Conservation (phyloP, 2,113 vertebrate genomes). For the Calyptommatus sinebrachiatus region DNA sequence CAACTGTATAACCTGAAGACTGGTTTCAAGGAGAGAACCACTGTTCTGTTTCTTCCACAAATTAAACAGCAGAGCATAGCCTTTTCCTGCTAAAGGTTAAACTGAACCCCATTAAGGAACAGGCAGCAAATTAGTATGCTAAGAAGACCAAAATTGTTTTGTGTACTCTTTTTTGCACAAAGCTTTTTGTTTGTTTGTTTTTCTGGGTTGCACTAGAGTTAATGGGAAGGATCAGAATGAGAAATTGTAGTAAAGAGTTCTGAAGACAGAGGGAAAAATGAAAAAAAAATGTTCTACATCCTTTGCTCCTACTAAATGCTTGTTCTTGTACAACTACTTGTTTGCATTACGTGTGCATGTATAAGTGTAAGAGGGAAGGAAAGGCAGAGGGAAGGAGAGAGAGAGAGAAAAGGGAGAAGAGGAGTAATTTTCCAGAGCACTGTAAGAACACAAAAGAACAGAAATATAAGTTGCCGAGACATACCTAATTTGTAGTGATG, state of each 20-base stretch:
- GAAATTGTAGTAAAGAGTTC: conserved; percentile 59
- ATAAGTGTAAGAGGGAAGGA: no score
- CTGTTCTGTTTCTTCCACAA: not conserved
- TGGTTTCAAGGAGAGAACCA: conserved; percentile 14
- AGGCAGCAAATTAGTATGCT: conserved; percentile 50
- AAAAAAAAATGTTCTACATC: conserved; percentile 44
- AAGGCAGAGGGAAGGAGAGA: no score
- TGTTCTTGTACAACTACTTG: conserved; percentile 48
- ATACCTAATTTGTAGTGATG: conserved; percentile 78
- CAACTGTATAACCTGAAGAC: conserved; percentile 44
- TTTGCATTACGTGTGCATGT: no score
- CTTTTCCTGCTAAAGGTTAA: conserved; percentile 62
- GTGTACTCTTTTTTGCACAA: conserved; percentile 53
- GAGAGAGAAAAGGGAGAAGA: no score
- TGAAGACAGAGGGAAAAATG: conserved; percentile 54
- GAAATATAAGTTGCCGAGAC: conserved; percentile 67
- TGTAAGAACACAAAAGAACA: conserved; percentile 58
- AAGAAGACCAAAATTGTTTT: conserved; percentile 59
- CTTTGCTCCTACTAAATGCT: conserved; percentile 56
- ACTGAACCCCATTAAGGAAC: conserved; percentile 51
- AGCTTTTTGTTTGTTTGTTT: conserved; percentile 20
- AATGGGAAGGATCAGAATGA: conserved; percentile 57
- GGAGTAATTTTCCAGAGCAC: conserved; percentile 38
- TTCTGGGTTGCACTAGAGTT: conserved; percentile 38
- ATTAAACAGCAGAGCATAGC: conserved; percentile 35